Percentiles rank a stretch among this genome's conserved stretches.
Evolutionary conservation across 2,113 vertebrate genomes (phyloP).

Genomic region (Zootoca vivipara): DNA sequence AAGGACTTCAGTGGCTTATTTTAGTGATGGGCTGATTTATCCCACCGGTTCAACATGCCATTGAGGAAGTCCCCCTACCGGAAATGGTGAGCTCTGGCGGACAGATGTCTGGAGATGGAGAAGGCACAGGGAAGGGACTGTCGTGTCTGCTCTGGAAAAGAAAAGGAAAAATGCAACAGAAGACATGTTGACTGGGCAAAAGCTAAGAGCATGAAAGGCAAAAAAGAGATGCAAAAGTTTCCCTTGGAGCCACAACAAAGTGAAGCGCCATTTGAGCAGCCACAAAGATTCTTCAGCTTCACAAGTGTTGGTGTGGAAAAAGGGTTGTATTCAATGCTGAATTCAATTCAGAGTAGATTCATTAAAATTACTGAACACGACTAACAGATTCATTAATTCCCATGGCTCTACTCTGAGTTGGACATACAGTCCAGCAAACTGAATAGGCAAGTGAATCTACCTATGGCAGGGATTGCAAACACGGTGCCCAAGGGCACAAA

Average conservation of each 20-base stretch:
- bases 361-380: too few relatives aligned
- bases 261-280: background rate
- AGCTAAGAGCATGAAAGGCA: background rate
- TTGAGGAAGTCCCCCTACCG: slow-evolving; percentile 64
- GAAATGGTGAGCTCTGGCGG: slow-evolving; percentile 81
- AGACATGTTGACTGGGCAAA: background rate
- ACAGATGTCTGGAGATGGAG: slow-evolving; percentile 81
- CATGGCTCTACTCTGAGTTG: too few relatives aligned
- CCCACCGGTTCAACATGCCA: background rate
- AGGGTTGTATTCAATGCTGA: too few relatives aligned
- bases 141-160: slow-evolving; percentile 80
- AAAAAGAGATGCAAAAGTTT: background rate
- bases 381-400: too few relatives aligned
- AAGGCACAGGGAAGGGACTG: slow-evolving; percentile 77
- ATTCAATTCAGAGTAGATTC: too few relatives aligned
- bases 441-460: background rate
- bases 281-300: background rate
- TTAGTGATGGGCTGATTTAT: background rate
- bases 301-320: background rate
- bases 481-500: too few relatives aligned
- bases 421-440: background rate
- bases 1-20: background rate
- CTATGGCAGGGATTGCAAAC: background rate
- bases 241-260: background rate
- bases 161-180: slow-evolving; percentile 18